Evolutionary conservation across 2,113 vertebrate genomes (phyloP).

Genomic region (Ivindomyrus marchei): DNA sequence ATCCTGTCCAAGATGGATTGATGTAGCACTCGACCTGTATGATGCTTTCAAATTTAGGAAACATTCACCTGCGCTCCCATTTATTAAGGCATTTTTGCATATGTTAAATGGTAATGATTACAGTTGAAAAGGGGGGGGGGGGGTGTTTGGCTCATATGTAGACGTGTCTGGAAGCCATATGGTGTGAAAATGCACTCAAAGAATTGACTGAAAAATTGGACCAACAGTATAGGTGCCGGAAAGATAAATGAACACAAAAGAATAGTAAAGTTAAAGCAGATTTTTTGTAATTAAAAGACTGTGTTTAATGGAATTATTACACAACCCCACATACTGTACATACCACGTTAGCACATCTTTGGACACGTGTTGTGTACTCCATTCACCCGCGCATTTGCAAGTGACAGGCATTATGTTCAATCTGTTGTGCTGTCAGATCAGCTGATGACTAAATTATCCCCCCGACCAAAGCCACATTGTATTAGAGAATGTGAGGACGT

Average conservation of each 20-base stretch:
- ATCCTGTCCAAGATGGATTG: neutral
- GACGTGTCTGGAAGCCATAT: constrained; percentile 29
- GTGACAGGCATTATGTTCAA: constrained; percentile 42
- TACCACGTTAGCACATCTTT: constrained; percentile 7
- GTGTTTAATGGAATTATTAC: constrained; percentile 11
- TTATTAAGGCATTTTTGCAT: neutral
- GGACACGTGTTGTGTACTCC: constrained; percentile 19
- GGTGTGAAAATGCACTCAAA: constrained; percentile 30
- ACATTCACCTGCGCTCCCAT: neutral
- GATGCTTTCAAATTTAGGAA: neutral
- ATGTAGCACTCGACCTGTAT: neutral
- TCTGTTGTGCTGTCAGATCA: constrained; percentile 41
- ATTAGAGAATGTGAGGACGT: constrained; percentile 14
- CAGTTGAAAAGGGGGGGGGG: constrained; percentile 16
- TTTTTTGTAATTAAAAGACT: constrained; percentile 30
- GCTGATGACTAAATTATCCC: constrained; percentile 41
- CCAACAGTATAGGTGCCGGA: constrained; percentile 14
- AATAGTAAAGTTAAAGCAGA: constrained; percentile 14
- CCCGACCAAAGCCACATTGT: constrained; percentile 32
- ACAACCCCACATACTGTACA: constrained; percentile 5
- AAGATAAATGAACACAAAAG: neutral
- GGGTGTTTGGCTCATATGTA: constrained; percentile 13
- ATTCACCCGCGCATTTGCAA: constrained; percentile 9
- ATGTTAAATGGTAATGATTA: constrained; percentile 38
- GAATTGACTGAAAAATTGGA: constrained; percentile 7